Conservation (phyloP, 2,797 vertebrate genomes). For the Hafferia zeledoni region DNA sequence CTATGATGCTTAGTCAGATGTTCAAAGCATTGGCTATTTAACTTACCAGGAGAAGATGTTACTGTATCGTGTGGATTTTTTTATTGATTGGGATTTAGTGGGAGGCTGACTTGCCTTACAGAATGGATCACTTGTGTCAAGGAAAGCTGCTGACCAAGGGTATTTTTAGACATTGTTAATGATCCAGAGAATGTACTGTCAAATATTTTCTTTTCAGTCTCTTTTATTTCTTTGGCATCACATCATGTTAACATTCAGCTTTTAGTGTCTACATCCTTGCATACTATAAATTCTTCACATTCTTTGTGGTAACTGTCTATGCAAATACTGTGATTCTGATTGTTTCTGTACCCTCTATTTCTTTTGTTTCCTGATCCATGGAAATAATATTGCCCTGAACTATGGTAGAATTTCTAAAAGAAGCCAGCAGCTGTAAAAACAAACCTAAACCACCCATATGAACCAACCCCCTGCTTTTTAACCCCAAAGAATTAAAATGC, state of each 20-base stretch:
- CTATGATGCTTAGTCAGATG: not conserved
- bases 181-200: conserved; percentile 20
- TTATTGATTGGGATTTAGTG: conserved; percentile 46
- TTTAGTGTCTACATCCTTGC: not conserved
- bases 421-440: not conserved
- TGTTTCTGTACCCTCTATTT: not conserved
- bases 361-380: not conserved
- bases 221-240: not conserved
- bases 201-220: conserved; percentile 12
- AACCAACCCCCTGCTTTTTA: not conserved
- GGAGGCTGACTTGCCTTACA: not conserved
- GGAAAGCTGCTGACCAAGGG: conserved; percentile 64
- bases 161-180: conserved; percentile 50
- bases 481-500: not conserved
- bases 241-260: not conserved
- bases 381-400: not conserved
- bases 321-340: not conserved
- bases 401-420: not conserved
- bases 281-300: not conserved
- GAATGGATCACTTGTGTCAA: not conserved
- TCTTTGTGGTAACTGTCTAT: not conserved
- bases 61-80: not conserved
- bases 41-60: not conserved
- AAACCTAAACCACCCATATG: not conserved
- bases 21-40: not conserved